Base-by-base conservation (phyloP, 2,113 vertebrate species). In the Hippocampus abdominalis region DNA sequence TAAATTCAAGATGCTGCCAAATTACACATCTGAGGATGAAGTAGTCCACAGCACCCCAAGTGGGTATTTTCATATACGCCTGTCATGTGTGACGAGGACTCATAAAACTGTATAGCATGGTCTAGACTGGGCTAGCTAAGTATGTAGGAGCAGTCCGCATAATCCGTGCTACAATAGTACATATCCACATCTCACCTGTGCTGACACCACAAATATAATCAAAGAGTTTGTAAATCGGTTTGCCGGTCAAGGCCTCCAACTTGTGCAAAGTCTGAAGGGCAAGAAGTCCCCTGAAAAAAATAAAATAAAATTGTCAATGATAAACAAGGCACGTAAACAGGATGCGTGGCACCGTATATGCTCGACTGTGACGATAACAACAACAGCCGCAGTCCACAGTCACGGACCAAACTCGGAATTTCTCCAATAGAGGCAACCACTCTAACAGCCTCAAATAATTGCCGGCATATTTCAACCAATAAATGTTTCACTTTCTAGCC, bases 151-250 rank as follows among this genome's bases (percentile, higher is more conserved):
- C 42, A 44, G 42, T 2, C 42, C 42, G 12, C 6, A 51, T 51
- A 21, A 21, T 51, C 20, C 3, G 49, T 51, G 49, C 49, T 21
- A 21, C 82, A 79, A 27, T 65, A 71, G 84, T 68, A 49, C 54
- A 84, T 67, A 61, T 67, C 57, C 63, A 69, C 25, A 27, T 46
- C 73, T 79, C 93, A 99, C 97, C 97, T 95, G 97, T 98, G 92
- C 97, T 99, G 77, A 99, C 96, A 23, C 97, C 97, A 90, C 97
- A 99, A 73, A 99, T 96, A 82, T 97, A 98, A 89, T 98, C 97
- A 88, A 99, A 99, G 57, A 98, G 94, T 75, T 97, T 93, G 91
- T 98, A 92, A 87, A 97, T 88, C 0, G 94, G 95, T 83, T 97
- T 97, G 73, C 96, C 96, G 59, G 96, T 96, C 77, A 98, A 85